Percentiles rank a stretch among this genome's conserved stretches.
phyloP scores from a whole-genome alignment of 1,140 invertebrate genomes.

The Bacillus rossius region DNA sequence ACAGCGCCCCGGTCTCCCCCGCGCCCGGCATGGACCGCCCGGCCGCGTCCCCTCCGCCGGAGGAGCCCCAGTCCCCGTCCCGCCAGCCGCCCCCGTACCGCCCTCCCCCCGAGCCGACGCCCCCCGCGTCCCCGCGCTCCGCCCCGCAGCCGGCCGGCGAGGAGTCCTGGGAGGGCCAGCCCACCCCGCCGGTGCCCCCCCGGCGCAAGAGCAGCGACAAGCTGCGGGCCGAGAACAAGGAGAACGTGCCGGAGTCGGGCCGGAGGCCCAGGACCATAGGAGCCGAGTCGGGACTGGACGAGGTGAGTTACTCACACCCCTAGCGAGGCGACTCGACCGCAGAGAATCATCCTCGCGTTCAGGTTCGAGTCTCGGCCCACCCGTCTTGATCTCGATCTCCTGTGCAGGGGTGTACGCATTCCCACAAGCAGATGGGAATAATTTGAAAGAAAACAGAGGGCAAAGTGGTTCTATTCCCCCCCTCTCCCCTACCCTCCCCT shows the following conservation, averaged over 20 bases:
- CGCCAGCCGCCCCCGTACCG: conserved; percentile 58
- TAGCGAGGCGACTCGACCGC: background rate
- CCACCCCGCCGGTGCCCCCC: conserved; percentile 50
- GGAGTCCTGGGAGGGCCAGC: background rate
- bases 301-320: background rate
- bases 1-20: conserved; percentile 11
- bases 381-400: no score
- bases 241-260: conserved; percentile 32
- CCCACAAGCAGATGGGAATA: no score
- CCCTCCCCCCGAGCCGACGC: conserved; percentile 20
- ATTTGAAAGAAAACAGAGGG: no score
- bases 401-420: no score
- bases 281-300: background rate
- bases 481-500: no score
- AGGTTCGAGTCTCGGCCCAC: no score
- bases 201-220: conserved; percentile 43
- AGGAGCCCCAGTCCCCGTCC: conserved; percentile 33
- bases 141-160: background rate
- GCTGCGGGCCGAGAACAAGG: conserved; percentile 45
- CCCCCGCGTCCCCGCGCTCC: background rate
- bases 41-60: conserved; percentile 36
- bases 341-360: no score
- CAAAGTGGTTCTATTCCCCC: no score
- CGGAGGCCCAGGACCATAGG: conserved; percentile 17
- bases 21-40: conserved; percentile 14